phyloP scores from a whole-genome alignment of 2,888 invertebrate genomes.

The Brenthis hecate region DNA sequence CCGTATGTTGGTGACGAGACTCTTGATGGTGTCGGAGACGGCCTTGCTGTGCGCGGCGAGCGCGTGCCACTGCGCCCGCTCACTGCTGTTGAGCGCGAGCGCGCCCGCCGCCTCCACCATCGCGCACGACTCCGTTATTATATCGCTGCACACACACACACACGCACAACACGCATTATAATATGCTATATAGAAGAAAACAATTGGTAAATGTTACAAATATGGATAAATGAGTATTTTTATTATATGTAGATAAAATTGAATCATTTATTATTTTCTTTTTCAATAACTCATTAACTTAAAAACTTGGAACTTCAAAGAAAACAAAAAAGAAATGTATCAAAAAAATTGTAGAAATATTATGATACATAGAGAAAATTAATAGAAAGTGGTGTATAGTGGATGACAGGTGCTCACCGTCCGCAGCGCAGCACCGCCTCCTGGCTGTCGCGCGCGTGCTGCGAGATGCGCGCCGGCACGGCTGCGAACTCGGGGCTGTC shows the following conservation, averaged over 20 bases:
- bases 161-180: neutral
- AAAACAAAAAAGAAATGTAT: no score
- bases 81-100: constrained; percentile 93
- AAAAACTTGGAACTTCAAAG: no score
- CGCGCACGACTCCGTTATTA: constrained; percentile 70
- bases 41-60: constrained; percentile 96
- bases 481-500: constrained; percentile 96
- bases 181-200: no score
- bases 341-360: no score
- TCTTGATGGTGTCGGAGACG: constrained; percentile 98
- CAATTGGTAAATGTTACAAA: no score
- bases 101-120: constrained; percentile 96
- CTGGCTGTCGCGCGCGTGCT: constrained; percentile 91
- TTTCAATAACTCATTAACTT: no score
- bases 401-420: constrained; percentile 51
- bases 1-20: constrained; percentile 94
- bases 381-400: no score
- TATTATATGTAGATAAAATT: no score
- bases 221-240: no score
- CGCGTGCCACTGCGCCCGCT: constrained; percentile 96
- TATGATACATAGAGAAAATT: no score
- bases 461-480: constrained; percentile 94
- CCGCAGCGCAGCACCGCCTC: constrained; percentile 94
- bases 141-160: constrained; percentile 56
- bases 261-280: no score